Evolutionary conservation across 2,113 vertebrate species (phyloP).

Genomic region (Elachura formosa): DNA sequence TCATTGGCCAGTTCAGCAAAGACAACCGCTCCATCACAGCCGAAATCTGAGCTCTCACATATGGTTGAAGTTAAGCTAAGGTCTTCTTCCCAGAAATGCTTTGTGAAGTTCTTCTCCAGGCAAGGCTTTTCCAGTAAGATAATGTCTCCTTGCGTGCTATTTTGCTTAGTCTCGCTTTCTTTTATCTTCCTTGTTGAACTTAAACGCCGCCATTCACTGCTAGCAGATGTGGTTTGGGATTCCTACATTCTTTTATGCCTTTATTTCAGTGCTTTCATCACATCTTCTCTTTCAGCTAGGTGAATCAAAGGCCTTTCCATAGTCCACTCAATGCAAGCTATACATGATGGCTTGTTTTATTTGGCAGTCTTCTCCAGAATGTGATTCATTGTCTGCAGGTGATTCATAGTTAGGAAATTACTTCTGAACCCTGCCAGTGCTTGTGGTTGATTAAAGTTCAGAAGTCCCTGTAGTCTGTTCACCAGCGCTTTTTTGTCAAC

Average conservation of each 20-base stretch:
- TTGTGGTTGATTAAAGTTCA: conserved; percentile 79
- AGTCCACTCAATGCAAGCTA: conserved; percentile 66
- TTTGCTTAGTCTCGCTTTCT: conserved; percentile 54
- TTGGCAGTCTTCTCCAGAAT: conserved; percentile 75
- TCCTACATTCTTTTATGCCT: conserved; percentile 63
- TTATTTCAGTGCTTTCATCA: conserved; percentile 66
- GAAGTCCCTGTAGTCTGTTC: conserved; percentile 74
- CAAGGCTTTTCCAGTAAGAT: conserved; percentile 60
- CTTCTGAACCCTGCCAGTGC: conserved; percentile 77
- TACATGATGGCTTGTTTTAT: conserved; percentile 77
- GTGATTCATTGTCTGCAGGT: conserved; percentile 81
- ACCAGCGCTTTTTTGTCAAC: conserved; percentile 72
- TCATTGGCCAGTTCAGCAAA: conserved; percentile 6
- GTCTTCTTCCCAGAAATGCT: conserved; percentile 62
- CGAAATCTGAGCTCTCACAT: conserved; percentile 42
- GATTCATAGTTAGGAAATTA: conserved; percentile 83
- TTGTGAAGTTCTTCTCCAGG: conserved; percentile 51
- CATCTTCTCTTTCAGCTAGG: conserved; percentile 66
- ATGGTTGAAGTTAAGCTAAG: conserved; percentile 60
- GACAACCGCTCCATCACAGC: conserved; percentile 33
- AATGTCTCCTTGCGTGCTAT: conserved; percentile 42
- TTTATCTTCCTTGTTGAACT: conserved; percentile 57
- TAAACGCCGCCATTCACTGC: conserved; percentile 58
- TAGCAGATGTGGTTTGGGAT: conserved; percentile 59
- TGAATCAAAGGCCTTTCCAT: conserved; percentile 73